Conservation (phyloP, 2,797 vertebrate species). For the Phoeniculus purpureus region DNA sequence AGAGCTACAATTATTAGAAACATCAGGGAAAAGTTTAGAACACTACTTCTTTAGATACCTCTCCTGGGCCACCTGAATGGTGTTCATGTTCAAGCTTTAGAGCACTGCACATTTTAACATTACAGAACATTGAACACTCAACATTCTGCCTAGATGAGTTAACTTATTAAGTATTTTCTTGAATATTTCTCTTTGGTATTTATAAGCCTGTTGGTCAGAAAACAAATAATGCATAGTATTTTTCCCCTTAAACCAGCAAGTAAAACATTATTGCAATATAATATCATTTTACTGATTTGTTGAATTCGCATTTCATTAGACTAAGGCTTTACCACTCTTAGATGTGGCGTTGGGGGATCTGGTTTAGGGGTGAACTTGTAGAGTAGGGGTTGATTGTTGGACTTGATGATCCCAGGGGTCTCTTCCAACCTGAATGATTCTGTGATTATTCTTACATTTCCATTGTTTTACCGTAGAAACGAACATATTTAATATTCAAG, state of each 20-base stretch:
- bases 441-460: not conserved
- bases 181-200: not conserved
- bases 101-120: not conserved
- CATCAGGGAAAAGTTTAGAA: not conserved
- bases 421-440: too few species aligned
- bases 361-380: too few species aligned
- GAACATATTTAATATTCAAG: not conserved
- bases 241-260: not conserved
- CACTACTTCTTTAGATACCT: not conserved
- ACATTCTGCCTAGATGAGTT: not conserved
- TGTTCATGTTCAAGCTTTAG: not conserved
- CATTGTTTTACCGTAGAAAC: not conserved
- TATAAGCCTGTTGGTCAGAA: not conserved
- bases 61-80: not conserved
- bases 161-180: not conserved
- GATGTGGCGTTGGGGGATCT: too few species aligned
- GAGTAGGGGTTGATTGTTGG: too few species aligned
- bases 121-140: not conserved
- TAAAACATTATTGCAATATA: not conserved
- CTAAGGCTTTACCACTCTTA: not conserved
- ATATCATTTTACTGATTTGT: not conserved
- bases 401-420: too few species aligned
- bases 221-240: not conserved
- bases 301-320: not conserved
- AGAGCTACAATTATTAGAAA: not conserved